These are phyloP conservation scores for Phaenicophaeus curvirostris DNA, from an alignment of 2,797 vertebrate species.

Conservation along the genomic window DNA sequence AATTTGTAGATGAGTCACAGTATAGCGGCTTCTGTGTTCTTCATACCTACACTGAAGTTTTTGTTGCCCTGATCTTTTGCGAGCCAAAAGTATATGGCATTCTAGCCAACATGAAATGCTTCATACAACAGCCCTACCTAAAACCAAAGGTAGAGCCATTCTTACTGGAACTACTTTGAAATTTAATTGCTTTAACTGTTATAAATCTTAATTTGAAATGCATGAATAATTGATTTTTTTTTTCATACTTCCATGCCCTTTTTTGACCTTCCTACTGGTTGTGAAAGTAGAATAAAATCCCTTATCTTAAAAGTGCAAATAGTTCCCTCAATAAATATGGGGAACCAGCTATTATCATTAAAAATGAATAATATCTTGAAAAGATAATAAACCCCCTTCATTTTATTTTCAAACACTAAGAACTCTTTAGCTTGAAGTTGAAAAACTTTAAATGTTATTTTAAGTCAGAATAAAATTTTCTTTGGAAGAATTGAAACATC, in stretches of 20 bases:
- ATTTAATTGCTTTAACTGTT: not conserved
- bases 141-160: not conserved
- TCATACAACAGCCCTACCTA: not conserved
- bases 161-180: not conserved
- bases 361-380: not conserved
- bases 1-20: not conserved
- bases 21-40: not conserved
- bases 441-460: not conserved
- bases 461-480: not conserved
- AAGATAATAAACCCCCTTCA: not conserved
- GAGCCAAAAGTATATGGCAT: fast-evolving
- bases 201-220: not conserved
- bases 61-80: not conserved
- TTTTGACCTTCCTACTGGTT: not conserved
- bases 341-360: not conserved
- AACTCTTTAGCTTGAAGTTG: not conserved
- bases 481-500: not conserved
- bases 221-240: not conserved
- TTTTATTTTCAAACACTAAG: not conserved
- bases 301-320: not conserved
- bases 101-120: not conserved
- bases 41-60: not conserved
- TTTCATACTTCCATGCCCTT: not conserved
- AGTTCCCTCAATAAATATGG: not conserved
- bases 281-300: not conserved